A percentile compares a stretch with the other conserved stretches of the same genome.
Conservation (phyloP, 2,888 invertebrate species). For the Leptinotarsa peninsularis region DNA sequence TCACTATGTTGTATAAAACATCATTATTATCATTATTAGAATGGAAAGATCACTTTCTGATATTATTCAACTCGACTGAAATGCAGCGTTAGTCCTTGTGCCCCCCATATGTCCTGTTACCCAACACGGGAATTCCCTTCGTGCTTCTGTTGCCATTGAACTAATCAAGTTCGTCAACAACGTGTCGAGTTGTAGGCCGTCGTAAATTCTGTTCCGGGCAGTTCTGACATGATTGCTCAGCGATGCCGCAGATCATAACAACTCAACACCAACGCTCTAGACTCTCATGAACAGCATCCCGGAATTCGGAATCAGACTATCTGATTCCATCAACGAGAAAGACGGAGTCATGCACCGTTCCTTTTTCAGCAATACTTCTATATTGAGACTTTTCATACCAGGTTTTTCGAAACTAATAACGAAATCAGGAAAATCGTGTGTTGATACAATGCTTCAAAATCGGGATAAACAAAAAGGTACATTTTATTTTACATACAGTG, state of each 20-base stretch:
- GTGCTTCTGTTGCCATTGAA: constrained; percentile 1
- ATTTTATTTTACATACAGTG: too few relatives aligned
- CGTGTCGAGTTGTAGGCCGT: constrained; percentile 11
- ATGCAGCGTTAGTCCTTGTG: not conserved
- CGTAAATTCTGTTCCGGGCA: constrained; percentile 10
- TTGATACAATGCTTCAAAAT: too few relatives aligned
- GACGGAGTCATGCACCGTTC: too few relatives aligned
- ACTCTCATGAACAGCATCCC: not conserved
- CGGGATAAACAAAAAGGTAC: too few relatives aligned
- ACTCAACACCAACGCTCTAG: not conserved
- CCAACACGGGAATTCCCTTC: constrained; percentile 3
- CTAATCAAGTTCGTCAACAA: constrained; percentile 17
- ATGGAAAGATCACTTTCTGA: too few relatives aligned
- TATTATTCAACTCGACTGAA: not conserved
- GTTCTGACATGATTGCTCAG: constrained; percentile 14
- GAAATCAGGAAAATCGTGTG: too few relatives aligned
- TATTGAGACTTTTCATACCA: too few relatives aligned
- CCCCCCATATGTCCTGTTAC: not conserved
- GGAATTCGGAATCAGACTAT: not conserved
- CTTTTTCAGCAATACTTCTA: too few relatives aligned
- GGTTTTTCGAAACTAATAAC: too few relatives aligned
- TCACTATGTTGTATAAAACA: too few relatives aligned
- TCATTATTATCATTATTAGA: too few relatives aligned
- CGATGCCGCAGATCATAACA: constrained; percentile 6
- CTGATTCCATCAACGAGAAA: not conserved